Conservation (phyloP, 1,140 invertebrate species). For the Drosophila prosaltans region DNA sequence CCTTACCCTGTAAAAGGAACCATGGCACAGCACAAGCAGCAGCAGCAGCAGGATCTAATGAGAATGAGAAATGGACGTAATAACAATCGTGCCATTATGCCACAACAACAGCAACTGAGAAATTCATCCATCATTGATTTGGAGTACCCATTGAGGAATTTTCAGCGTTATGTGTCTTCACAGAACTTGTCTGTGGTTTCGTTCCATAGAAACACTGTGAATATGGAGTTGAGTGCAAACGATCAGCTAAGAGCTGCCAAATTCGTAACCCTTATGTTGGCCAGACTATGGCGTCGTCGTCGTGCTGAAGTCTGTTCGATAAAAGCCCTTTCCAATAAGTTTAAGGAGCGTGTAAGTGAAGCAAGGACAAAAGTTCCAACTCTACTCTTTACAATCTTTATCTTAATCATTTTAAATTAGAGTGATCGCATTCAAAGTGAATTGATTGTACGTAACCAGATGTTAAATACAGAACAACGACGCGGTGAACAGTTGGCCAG, state of each 20-base stretch:
- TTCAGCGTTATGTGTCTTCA: no score
- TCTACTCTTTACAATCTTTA: no score
- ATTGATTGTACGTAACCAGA: conserved; percentile 5
- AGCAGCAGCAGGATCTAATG: not conserved
- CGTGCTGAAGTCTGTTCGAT: conserved; percentile 33
- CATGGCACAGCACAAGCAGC: no score
- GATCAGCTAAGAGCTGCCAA: conserved; percentile 15
- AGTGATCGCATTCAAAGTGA: conserved; percentile 13
- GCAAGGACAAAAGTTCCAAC: no score
- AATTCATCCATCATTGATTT: no score
- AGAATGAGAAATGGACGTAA: no score
- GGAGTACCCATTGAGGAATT: no score
- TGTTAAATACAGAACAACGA: conserved; percentile 21
- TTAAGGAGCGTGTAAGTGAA: conserved; percentile 28
- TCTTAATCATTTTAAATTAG: not conserved
- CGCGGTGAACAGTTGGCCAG: conserved; percentile 15
- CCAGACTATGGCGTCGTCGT: conserved; percentile 39
- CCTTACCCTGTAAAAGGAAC: no score
- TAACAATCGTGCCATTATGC: no score
- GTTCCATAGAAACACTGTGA: no score
- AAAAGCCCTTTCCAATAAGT: conserved; percentile 20
- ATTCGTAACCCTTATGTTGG: conserved; percentile 38
- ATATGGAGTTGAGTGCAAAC: not conserved
- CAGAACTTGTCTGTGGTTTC: no score
- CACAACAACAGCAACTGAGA: no score